Evolutionary conservation across 2,113 vertebrate genomes (phyloP).

Genomic region (Grammomys surdaster): DNA sequence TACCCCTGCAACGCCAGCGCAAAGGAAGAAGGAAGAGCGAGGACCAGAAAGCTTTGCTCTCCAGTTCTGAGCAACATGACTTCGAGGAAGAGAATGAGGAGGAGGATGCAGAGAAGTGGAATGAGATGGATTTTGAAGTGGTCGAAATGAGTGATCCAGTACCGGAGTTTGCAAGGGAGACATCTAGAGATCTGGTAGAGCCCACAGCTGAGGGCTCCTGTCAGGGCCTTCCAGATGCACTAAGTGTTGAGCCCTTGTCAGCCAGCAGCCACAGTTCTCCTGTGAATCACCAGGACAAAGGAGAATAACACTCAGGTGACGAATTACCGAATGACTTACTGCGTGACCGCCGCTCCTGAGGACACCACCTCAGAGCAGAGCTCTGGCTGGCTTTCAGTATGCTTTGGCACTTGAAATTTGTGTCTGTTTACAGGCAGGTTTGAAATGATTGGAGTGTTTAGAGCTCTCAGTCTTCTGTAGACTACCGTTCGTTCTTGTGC

Average conservation of each 20-base stretch:
- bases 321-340: neutral
- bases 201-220: conserved; percentile 13
- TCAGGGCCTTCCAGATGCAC: neutral
- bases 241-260: neutral
- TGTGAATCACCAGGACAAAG: conserved; percentile 87
- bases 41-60: conserved; percentile 89
- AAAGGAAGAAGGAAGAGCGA: conserved; percentile 85
- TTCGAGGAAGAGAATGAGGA: conserved; percentile 86
- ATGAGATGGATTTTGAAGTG: conserved; percentile 79
- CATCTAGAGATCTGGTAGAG: conserved; percentile 48
- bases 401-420: neutral
- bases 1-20: conserved; percentile 55
- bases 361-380: neutral
- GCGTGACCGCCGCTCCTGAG: neutral
- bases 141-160: conserved; percentile 92
- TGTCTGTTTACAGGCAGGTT: neutral
- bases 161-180: conserved; percentile 83
- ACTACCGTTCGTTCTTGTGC: neutral
- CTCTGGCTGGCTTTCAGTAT: neutral
- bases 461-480: neutral
- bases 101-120: conserved; percentile 89
- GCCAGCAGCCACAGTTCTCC: conserved; percentile 77
- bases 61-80: conserved; percentile 46
- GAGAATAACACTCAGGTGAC: conserved; percentile 79
- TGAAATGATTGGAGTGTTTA: neutral